Conservation (phyloP, 2,113 vertebrate species). For the Madoqua kirkii region DNA sequence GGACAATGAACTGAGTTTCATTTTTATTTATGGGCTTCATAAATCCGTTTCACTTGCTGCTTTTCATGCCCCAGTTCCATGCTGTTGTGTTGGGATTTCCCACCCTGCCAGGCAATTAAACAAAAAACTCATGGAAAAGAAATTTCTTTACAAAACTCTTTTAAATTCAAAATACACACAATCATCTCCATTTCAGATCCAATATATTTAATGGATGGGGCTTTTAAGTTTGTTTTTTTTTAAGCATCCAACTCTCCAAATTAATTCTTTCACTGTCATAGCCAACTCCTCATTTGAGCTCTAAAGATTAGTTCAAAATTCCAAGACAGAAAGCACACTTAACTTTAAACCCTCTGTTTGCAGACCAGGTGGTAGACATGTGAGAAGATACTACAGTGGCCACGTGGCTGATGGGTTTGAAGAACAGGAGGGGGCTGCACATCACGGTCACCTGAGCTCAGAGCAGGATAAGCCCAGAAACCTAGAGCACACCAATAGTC, state of each 20-base stretch:
- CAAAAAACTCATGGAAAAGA: slow-evolving; percentile 42
- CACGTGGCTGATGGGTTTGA: slow-evolving; percentile 26
- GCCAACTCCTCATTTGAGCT: slow-evolving; percentile 42
- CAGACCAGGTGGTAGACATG: slow-evolving; percentile 71
- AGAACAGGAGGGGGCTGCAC: slow-evolving; percentile 49
- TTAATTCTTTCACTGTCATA: slow-evolving; percentile 51
- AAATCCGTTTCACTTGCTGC: slow-evolving; percentile 71
- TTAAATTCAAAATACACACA: slow-evolving; percentile 60
- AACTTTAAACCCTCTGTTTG: slow-evolving; percentile 79
- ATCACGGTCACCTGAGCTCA: not conserved
- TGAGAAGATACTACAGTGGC: slow-evolving; percentile 59
- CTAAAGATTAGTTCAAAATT: slow-evolving; percentile 75
- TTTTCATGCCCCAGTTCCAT: slow-evolving; percentile 71
- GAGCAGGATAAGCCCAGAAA: slow-evolving; percentile 25
- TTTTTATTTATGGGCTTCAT: slow-evolving; percentile 74
- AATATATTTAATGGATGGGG: not conserved
- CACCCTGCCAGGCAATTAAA: slow-evolving; percentile 71
- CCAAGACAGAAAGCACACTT: slow-evolving; percentile 77
- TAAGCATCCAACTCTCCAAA: not conserved
- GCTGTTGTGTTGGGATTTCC: slow-evolving; percentile 71
- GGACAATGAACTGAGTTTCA: slow-evolving; percentile 70
- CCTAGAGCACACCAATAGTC: not conserved
- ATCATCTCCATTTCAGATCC: slow-evolving; percentile 32
- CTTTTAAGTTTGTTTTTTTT: not conserved
- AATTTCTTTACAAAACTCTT: slow-evolving; percentile 59